A percentile compares a stretch with the other conserved stretches of the same genome.
Conservation (phyloP, 2,797 vertebrate species). For the Girardinus metallicus region DNA sequence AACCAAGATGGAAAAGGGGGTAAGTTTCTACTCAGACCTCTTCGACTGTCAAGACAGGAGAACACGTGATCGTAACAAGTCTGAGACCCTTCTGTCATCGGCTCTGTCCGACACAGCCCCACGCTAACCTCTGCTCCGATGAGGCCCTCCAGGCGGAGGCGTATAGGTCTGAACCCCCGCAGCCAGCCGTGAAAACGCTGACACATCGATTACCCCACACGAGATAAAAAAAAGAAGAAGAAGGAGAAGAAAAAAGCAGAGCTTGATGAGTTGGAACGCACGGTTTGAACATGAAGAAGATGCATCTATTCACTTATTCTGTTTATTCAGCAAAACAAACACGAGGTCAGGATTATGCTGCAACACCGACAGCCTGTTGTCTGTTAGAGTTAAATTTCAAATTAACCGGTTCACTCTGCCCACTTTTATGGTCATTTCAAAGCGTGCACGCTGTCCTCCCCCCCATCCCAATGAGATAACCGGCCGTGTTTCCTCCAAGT, state of each 20-base stretch:
- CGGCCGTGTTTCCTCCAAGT: constrained; percentile 46
- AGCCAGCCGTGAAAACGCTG: constrained; percentile 76
- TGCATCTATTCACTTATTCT: constrained; percentile 77
- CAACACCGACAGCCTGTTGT: constrained; percentile 68
- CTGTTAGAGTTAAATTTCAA: constrained; percentile 76
- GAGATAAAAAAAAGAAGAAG: constrained; percentile 1
- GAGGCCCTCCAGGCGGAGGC: constrained; percentile 34
- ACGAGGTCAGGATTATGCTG: constrained; percentile 70
- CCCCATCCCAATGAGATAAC: constrained; percentile 15
- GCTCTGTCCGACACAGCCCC: constrained; percentile 19
- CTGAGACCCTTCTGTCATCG: constrained; percentile 34
- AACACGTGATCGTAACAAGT: constrained; percentile 39
- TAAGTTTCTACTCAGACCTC: constrained; percentile 29
- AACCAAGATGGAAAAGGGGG: constrained; percentile 2
- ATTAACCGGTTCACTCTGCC: constrained; percentile 67
- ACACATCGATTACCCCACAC: constrained; percentile 70
- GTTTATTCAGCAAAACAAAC: constrained; percentile 81
- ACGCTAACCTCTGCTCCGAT: constrained; percentile 59
- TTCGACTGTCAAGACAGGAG: constrained; percentile 53
- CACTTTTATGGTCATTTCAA: constrained; percentile 76
- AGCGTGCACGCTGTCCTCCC: constrained; percentile 41
- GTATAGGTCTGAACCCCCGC: constrained; percentile 62
- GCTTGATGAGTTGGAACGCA: constrained; percentile 59
- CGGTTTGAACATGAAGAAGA: constrained; percentile 41
- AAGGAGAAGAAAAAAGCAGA: constrained; percentile 18